These are phyloP conservation scores for Ophioninae sp. DNA, from an alignment of 2,888 invertebrate genomes.

Conservation along the genomic window DNA sequence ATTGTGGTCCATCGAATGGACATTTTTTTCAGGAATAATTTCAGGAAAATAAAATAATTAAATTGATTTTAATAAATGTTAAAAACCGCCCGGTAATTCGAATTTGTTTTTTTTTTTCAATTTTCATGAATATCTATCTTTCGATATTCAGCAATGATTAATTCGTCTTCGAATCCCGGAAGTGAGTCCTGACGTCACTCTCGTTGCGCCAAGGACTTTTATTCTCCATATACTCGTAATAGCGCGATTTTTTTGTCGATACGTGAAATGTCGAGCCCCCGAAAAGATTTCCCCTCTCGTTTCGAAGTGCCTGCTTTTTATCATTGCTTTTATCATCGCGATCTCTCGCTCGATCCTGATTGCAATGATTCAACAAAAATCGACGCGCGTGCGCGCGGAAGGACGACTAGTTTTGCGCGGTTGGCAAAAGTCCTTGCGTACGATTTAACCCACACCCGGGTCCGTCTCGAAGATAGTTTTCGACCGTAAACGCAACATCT, in stretches of 20 bases:
- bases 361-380: conserved; percentile 9
- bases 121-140: conserved; percentile 1
- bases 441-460: neutral
- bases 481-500: neutral
- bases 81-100: neutral
- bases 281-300: neutral
- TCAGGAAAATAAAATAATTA: no score
- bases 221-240: neutral
- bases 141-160: neutral
- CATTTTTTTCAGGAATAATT: no score
- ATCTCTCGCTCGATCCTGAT: conserved; percentile 3
- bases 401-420: conserved; percentile 54
- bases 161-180: conserved; percentile 6
- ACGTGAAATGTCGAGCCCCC: neutral
- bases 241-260: neutral
- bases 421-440: conserved; percentile 23
- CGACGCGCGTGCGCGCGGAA: conserved; percentile 14
- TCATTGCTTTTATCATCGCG: neutral
- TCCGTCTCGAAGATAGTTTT: conserved; percentile 32
- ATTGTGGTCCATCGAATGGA: no score
- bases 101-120: neutral
- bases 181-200: neutral
- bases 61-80: neutral
- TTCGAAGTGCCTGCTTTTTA: neutral
- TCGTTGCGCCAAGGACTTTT: conserved; percentile 19